These are phyloP conservation scores for Herpetotheres cachinnans DNA, from an alignment of 2,113 vertebrate species.

Conservation along the genomic window DNA sequence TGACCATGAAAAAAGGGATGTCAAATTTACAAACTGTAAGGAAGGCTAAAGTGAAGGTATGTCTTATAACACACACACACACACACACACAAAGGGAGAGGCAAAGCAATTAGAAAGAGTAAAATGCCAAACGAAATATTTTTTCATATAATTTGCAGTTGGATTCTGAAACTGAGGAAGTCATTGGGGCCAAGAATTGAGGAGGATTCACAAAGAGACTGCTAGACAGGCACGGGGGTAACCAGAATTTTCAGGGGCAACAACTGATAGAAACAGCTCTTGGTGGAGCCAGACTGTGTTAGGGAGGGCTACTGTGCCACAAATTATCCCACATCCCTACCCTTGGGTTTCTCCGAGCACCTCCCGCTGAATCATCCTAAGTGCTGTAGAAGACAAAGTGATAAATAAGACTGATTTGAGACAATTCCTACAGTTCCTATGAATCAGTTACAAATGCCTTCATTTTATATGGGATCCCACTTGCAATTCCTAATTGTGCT, in stretches of 20 bases:
- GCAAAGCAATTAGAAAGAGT: background rate
- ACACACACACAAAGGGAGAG: background rate
- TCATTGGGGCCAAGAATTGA: background rate
- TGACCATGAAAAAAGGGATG: slow-evolving; percentile 19
- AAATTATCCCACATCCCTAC: background rate
- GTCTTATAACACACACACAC: background rate
- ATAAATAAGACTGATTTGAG: background rate
- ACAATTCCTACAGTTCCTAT: background rate
- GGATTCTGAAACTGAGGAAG: background rate
- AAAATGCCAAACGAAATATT: background rate
- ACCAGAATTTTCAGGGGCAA: background rate
- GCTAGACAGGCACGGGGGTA: background rate
- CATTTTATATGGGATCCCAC: background rate
- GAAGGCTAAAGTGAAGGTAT: background rate
- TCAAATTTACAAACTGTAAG: slow-evolving; percentile 10
- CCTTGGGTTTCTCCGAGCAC: background rate
- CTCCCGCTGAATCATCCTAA: background rate
- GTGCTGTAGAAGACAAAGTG: background rate
- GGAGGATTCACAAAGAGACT: background rate
- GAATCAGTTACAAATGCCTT: background rate
- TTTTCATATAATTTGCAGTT: background rate
- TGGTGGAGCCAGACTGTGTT: background rate
- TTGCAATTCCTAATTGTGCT: background rate
- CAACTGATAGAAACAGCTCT: background rate
- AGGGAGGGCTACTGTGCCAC: background rate